Evolutionary conservation across 2,888 invertebrate species (phyloP).

Genomic region (Hydraecia micacea): DNA sequence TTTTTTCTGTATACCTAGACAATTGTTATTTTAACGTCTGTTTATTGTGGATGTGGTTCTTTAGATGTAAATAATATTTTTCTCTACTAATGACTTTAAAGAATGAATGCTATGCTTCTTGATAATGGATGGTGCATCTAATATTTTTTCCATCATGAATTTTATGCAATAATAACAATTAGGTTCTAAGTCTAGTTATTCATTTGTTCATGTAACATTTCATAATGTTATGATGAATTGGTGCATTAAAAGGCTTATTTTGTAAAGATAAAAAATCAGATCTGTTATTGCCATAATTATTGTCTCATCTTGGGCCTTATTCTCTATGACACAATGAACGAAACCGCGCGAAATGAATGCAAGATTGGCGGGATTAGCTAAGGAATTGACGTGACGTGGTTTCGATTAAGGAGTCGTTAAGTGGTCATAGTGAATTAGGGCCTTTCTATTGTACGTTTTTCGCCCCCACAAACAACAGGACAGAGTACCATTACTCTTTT

Average conservation of each 20-base stretch:
- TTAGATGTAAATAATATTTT: slow-evolving; percentile 51
- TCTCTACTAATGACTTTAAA: slow-evolving; percentile 9
- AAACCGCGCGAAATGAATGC: no score
- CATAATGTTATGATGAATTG: slow-evolving; percentile 12
- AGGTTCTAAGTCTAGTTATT: slow-evolving; percentile 1
- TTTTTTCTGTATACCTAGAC: slow-evolving; percentile 16
- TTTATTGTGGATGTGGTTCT: slow-evolving; percentile 49
- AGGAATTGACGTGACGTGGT: no score
- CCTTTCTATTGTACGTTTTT: neutral
- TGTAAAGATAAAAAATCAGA: neutral
- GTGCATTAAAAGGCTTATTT: slow-evolving; percentile 3
- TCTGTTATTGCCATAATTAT: neutral
- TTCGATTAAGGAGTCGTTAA: no score
- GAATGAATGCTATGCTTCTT: slow-evolving; percentile 36
- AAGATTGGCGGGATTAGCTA: no score
- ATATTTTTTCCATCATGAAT: neutral
- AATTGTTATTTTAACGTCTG: slow-evolving; percentile 15
- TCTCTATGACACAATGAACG: no score
- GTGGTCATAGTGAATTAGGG: no score
- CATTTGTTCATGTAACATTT: slow-evolving; percentile 20
- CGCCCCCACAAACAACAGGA: neutral
- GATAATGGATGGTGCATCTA: slow-evolving; percentile 35
- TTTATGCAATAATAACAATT: slow-evolving; percentile 31
- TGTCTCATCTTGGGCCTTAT: neutral
- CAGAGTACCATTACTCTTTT: neutral